phyloP scores from a whole-genome alignment of 2,113 vertebrate species.

The Apteryx owenii region DNA sequence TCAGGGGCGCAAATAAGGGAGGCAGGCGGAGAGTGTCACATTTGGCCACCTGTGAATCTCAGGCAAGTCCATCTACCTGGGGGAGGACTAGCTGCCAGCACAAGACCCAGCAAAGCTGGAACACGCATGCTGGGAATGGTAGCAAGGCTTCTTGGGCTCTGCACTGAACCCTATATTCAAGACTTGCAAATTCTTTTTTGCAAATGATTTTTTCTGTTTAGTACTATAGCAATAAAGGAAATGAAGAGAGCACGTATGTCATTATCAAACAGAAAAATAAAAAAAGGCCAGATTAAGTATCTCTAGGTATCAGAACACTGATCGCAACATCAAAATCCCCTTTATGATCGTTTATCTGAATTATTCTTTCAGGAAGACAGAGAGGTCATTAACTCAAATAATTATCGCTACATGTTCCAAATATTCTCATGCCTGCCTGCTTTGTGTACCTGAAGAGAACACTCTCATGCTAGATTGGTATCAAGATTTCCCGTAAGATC shows the following conservation, averaged over 20 bases:
- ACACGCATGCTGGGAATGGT: fast-evolving
- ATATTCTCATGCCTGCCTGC: constrained; percentile 47
- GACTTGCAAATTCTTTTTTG: not conserved
- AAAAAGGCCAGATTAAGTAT: not conserved
- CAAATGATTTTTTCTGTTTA: not conserved
- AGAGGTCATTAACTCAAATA: constrained; percentile 7
- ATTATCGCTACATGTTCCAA: constrained; percentile 12
- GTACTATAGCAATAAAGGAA: not conserved
- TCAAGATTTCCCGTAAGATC: constrained; percentile 68
- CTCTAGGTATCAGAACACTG: not conserved
- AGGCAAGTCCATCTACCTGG: not conserved
- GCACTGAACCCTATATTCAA: not conserved
- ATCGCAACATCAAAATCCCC: not conserved
- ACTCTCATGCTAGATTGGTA: not conserved
- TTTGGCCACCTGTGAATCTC: not conserved
- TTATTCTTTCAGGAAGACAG: constrained; percentile 28
- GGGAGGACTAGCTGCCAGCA: not conserved
- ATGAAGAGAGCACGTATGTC: not conserved
- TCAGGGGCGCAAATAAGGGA: fast-evolving
- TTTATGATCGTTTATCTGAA: not conserved
- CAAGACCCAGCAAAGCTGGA: not conserved
- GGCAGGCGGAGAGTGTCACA: not conserved
- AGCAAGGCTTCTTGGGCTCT: not conserved
- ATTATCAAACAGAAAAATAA: not conserved
- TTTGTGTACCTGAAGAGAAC: constrained; percentile 59